phyloP scores from a whole-genome alignment of 2,888 invertebrate genomes.

The Tetragonisca angustula region DNA sequence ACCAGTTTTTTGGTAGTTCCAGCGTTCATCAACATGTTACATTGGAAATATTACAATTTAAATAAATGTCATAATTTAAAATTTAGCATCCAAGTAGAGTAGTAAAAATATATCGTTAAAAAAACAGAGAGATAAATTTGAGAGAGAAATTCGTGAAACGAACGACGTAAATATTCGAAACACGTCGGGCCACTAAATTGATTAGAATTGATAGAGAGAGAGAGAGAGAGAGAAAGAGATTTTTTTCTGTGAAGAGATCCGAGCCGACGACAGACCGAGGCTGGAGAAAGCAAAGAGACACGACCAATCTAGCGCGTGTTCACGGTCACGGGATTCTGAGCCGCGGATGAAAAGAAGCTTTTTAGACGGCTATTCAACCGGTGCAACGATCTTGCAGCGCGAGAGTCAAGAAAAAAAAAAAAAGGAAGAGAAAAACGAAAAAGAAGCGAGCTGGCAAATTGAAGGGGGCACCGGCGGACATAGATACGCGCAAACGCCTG shows the following conservation, averaged over 20 bases:
- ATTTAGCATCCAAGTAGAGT: background rate
- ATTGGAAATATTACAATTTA: too few species aligned
- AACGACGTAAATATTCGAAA: background rate
- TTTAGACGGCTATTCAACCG: slow-evolving; percentile 41
- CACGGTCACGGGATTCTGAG: slow-evolving; percentile 46
- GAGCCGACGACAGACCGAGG: background rate
- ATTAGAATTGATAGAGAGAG: background rate
- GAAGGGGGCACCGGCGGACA: slow-evolving; percentile 30
- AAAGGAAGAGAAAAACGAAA: slow-evolving; percentile 18
- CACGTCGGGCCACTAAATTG: background rate
- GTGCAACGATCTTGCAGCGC: background rate
- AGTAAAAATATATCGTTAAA: background rate
- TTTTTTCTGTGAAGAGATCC: background rate
- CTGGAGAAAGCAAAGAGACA: background rate
- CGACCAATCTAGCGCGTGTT: slow-evolving; percentile 42
- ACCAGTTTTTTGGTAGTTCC: too few species aligned
- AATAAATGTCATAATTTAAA: too few species aligned
- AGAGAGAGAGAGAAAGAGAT: background rate
- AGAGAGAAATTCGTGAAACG: too few species aligned
- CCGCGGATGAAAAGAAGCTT: slow-evolving; percentile 52
- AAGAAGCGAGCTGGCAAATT: slow-evolving; percentile 27
- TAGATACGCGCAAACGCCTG: slow-evolving; percentile 20
- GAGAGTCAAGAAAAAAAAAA: background rate
- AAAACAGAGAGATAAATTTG: too few species aligned
- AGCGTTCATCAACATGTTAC: background rate